Conservation (phyloP, 2,113 vertebrate species). For the Willisornis vidua region DNA sequence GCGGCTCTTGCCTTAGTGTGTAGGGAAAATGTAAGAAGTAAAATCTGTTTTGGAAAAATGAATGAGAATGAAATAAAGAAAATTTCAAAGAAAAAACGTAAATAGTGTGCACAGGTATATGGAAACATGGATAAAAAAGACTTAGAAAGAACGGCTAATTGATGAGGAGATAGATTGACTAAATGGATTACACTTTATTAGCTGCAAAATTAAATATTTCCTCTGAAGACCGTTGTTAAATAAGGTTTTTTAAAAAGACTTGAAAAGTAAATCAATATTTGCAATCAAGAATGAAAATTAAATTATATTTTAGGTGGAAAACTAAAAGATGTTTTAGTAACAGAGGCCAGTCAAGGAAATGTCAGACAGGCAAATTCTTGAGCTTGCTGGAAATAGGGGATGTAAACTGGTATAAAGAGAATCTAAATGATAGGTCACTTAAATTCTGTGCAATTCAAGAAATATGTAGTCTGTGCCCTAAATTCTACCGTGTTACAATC, state of each 20-base stretch:
- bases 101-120: background rate
- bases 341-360: background rate
- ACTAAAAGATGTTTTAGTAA: background rate
- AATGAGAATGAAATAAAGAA: background rate
- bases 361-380: background rate
- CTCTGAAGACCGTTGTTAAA: background rate
- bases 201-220: background rate
- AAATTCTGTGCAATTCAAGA: background rate
- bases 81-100: background rate
- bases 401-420: background rate
- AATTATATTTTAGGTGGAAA: background rate
- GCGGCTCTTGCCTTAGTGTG: background rate
- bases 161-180: background rate
- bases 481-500: background rate
- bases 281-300: background rate
- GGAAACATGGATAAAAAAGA: background rate
- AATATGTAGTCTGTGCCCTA: constrained; percentile 30
- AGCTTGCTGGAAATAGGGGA: background rate
- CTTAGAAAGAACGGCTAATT: background rate
- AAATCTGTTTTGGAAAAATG: background rate
- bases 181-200: background rate
- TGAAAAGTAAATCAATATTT: background rate
- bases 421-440: background rate
- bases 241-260: background rate
- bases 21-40: background rate